A percentile compares a stretch with the other conserved stretches of the same genome.
Evolutionary conservation across 1,140 invertebrate species (phyloP).

Genomic region (Batillaria attramentaria): DNA sequence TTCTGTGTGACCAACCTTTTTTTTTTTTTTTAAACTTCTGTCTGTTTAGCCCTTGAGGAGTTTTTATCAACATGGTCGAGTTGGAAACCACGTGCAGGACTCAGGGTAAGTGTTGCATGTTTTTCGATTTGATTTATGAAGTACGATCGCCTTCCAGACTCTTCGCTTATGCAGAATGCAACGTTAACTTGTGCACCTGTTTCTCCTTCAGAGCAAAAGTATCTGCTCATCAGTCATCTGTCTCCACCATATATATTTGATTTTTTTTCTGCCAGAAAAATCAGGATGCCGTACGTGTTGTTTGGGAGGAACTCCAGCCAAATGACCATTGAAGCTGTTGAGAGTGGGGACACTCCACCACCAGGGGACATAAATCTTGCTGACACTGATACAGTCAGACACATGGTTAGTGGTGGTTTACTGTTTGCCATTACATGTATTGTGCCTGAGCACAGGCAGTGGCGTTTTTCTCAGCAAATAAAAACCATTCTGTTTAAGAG

Average conservation of each 20-base stretch:
- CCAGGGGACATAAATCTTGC: slow-evolving; percentile 16
- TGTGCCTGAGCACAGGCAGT: too few relatives aligned
- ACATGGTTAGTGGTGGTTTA: slow-evolving; percentile 34
- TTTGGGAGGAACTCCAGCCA: slow-evolving; percentile 54
- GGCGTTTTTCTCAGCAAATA: too few relatives aligned
- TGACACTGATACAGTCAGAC: not conserved
- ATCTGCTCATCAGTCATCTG: too few relatives aligned
- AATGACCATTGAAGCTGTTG: slow-evolving; percentile 27
- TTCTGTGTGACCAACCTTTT: not conserved
- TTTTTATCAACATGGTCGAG: slow-evolving; percentile 53
- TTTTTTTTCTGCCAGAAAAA: slow-evolving; percentile 23
- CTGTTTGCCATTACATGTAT: too few relatives aligned
- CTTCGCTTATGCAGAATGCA: too few relatives aligned
- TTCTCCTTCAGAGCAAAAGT: too few relatives aligned
- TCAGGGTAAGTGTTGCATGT: not conserved
- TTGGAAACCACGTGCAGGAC: slow-evolving; percentile 19
- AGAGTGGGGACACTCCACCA: not conserved
- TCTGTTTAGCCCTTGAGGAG: slow-evolving; percentile 49
- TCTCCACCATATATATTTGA: too few relatives aligned
- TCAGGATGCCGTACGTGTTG: slow-evolving; percentile 56
- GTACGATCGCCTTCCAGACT: too few relatives aligned
- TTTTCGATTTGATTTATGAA: not conserved
- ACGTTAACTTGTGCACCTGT: too few relatives aligned
- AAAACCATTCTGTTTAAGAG: too few relatives aligned
- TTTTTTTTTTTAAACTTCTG: slow-evolving; percentile 22